A percentile compares a stretch with the other conserved stretches of the same genome.
Evolutionary conservation across 2,888 invertebrate species (phyloP).

Genomic region (Meta bourneti): DNA sequence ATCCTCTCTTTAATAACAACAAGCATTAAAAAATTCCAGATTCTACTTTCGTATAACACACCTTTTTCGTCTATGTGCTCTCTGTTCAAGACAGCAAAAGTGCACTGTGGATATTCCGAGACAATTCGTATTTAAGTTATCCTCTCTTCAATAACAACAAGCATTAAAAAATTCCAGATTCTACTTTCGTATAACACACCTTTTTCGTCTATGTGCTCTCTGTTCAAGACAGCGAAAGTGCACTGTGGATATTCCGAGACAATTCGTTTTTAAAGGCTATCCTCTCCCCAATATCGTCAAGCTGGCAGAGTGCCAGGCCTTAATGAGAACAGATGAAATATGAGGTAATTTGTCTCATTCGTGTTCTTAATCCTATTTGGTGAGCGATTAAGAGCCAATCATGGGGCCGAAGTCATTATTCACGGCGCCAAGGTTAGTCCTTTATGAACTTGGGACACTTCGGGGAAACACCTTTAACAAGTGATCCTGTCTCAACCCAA

Average conservation of each 20-base stretch:
- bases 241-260: conserved; percentile 5
- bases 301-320: conserved; percentile 59
- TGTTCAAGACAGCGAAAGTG: background rate
- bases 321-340: conserved; percentile 76
- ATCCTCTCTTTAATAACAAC: too few relatives aligned
- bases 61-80: too few relatives aligned
- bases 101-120: background rate
- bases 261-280: conserved; percentile 13
- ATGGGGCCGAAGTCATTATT: conserved; percentile 68
- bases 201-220: too few relatives aligned
- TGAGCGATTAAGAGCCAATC: conserved; percentile 75
- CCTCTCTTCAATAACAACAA: background rate
- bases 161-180: too few relatives aligned
- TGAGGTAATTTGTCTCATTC: conserved; percentile 74
- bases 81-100: background rate
- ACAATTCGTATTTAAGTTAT: conserved; percentile 13
- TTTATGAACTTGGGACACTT: conserved; percentile 63
- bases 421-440: conserved; percentile 63
- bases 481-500: conserved; percentile 70
- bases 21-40: too few relatives aligned
- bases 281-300: background rate
- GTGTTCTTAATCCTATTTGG: conserved; percentile 75
- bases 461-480: conserved; percentile 68
- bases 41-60: too few relatives aligned
- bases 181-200: too few relatives aligned